These are phyloP conservation scores for Labrus mixtus DNA, from an alignment of 2,113 vertebrate species.

Conservation along the genomic window DNA sequence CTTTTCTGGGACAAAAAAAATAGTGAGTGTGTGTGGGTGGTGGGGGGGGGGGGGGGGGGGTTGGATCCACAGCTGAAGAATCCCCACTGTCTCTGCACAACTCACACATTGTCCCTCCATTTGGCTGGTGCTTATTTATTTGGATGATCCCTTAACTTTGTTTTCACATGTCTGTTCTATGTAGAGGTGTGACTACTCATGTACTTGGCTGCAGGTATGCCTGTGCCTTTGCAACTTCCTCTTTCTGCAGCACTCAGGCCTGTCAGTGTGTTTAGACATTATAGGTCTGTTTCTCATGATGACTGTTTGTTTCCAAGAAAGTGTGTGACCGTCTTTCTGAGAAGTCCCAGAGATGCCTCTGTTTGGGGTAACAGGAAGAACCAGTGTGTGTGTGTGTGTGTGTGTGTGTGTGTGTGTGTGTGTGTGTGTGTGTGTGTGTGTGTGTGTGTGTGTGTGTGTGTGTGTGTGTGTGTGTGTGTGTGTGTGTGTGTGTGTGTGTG, in stretches of 20 bases:
- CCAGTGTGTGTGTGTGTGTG: neutral
- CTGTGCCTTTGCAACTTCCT: neutral
- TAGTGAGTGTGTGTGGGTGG: too few species aligned
- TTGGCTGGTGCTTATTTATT: conserved; percentile 69
- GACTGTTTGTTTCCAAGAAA: conserved; percentile 44
- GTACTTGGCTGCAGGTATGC: conserved; percentile 42
- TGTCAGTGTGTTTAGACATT: conserved; percentile 56
- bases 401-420: neutral
- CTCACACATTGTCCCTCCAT: conserved; percentile 63
- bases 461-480: too few species aligned
- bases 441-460: too few species aligned
- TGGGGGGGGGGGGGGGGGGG: neutral
- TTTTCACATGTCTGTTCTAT: conserved; percentile 6
- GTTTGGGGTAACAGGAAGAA: conserved; percentile 66
- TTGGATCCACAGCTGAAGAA: conserved; percentile 10
- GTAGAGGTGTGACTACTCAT: conserved; percentile 15
- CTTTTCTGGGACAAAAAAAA: too few species aligned
- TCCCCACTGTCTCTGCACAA: conserved; percentile 54
- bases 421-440: conserved; percentile 9
- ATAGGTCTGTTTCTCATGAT: conserved; percentile 44
- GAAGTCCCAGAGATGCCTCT: conserved; percentile 61
- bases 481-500: too few species aligned
- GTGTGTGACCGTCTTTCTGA: conserved; percentile 49
- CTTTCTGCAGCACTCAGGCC: neutral
- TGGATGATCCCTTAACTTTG: conserved; percentile 57